phyloP scores from a whole-genome alignment of 2,797 vertebrate genomes.

The Leptodactylus fallax region DNA sequence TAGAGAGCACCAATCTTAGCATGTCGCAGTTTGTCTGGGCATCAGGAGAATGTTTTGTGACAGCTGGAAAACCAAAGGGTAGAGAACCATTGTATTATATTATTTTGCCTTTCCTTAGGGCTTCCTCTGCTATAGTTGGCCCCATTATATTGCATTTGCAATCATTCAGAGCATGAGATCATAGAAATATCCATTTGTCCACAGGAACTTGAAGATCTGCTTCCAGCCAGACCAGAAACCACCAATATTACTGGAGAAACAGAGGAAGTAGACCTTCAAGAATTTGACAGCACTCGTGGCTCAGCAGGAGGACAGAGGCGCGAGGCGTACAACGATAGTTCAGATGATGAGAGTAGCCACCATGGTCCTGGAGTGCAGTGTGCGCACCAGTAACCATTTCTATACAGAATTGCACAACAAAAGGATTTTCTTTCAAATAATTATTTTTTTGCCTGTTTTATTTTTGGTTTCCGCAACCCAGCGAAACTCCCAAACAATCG shows the following conservation, averaged over 20 bases:
- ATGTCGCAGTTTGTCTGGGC: no score
- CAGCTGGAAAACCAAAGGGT: no score
- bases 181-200: background rate
- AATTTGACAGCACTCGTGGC: slow-evolving; percentile 90
- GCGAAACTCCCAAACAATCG: slow-evolving; percentile 76
- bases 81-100: no score
- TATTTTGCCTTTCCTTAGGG: no score
- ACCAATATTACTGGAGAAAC: slow-evolving; percentile 88
- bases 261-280: slow-evolving; percentile 97
- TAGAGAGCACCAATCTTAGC: no score
- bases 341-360: slow-evolving; percentile 92
- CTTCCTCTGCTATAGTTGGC: no score
- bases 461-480: slow-evolving; percentile 75
- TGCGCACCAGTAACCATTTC: slow-evolving; percentile 91
- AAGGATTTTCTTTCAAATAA: slow-evolving; percentile 75
- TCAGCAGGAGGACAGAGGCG: slow-evolving; percentile 87
- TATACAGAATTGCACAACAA: slow-evolving; percentile 76
- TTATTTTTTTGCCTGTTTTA: slow-evolving; percentile 36
- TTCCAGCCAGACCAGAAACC: slow-evolving; percentile 92
- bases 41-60: no score
- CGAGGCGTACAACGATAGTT: slow-evolving; percentile 98
- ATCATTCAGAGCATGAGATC: background rate
- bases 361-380: slow-evolving; percentile 96
- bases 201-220: slow-evolving; percentile 96
- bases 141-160: background rate